phyloP scores from a whole-genome alignment of 2,113 vertebrate genomes.

The Petromus typicus region DNA sequence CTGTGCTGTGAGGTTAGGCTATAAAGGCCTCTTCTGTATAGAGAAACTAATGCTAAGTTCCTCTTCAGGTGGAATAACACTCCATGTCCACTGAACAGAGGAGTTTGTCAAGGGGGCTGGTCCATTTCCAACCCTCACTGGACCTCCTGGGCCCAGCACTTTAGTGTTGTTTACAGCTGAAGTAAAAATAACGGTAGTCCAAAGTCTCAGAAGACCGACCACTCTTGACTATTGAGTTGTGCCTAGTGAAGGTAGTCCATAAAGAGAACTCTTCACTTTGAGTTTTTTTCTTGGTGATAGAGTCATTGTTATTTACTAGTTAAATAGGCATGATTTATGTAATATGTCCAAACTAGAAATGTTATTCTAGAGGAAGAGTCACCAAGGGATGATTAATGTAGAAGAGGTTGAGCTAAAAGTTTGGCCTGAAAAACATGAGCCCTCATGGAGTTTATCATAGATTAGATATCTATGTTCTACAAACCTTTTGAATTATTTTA shows the following conservation, averaged over 20 bases:
- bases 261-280: neutral
- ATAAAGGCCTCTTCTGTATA: neutral
- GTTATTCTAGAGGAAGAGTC: neutral
- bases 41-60: neutral
- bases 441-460: neutral
- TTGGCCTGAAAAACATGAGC: neutral
- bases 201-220: neutral
- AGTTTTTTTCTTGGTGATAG: slow-evolving; percentile 26
- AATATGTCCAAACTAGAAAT: slow-evolving; percentile 10
- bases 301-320: neutral
- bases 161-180: neutral
- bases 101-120: neutral
- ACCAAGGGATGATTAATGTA: neutral
- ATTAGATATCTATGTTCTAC: neutral
- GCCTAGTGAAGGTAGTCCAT: neutral
- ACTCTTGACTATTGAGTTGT: neutral
- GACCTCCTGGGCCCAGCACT: neutral
- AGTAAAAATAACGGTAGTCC: neutral
- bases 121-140: neutral
- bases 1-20: neutral
- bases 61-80: neutral
- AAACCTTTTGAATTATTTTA: neutral
- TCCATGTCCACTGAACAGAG: neutral
- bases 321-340: neutral
- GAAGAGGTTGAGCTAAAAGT: neutral